A percentile compares a stretch with the other conserved stretches of the same genome.
Conservation (phyloP, 1,140 invertebrate species). For the Caenorhabditis tropicalis region DNA sequence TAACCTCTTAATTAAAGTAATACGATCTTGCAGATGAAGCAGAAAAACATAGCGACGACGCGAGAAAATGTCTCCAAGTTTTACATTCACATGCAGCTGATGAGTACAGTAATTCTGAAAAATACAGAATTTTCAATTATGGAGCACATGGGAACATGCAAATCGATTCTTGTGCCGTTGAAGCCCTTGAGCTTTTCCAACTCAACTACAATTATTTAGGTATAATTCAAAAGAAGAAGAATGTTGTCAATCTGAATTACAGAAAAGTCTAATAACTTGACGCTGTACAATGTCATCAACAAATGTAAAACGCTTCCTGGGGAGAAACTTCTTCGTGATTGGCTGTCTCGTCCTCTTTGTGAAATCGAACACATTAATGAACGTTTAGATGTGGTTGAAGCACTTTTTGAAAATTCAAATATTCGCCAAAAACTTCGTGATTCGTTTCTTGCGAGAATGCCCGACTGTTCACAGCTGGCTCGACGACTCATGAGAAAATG, state of each 20-base stretch:
- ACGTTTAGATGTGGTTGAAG: conserved; percentile 49
- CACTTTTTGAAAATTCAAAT: conserved; percentile 21
- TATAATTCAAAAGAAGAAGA: background rate
- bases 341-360: conserved; percentile 50
- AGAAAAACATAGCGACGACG: background rate
- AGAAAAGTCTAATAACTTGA: conserved; percentile 42
- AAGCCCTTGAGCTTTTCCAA: conserved; percentile 52
- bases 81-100: background rate
- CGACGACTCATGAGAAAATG: conserved; percentile 35
- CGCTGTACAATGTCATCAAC: conserved; percentile 52
- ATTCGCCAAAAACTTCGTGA: conserved; percentile 46
- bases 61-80: background rate
- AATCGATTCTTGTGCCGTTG: conserved; percentile 48
- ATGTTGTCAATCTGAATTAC: background rate
- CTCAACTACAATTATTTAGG: conserved; percentile 39
- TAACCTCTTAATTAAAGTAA: background rate
- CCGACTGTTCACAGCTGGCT: conserved; percentile 45
- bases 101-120: background rate
- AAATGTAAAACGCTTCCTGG: conserved; percentile 54
- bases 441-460: conserved; percentile 46
- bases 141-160: conserved; percentile 46
- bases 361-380: conserved; percentile 46
- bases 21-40: background rate
- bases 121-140: conserved; percentile 46
- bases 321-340: conserved; percentile 52